A percentile compares a stretch with the other conserved stretches of the same genome.
These are phyloP conservation scores for Panulirus ornatus DNA, from an alignment of 1,140 invertebrate species.

Conservation along the genomic window DNA sequence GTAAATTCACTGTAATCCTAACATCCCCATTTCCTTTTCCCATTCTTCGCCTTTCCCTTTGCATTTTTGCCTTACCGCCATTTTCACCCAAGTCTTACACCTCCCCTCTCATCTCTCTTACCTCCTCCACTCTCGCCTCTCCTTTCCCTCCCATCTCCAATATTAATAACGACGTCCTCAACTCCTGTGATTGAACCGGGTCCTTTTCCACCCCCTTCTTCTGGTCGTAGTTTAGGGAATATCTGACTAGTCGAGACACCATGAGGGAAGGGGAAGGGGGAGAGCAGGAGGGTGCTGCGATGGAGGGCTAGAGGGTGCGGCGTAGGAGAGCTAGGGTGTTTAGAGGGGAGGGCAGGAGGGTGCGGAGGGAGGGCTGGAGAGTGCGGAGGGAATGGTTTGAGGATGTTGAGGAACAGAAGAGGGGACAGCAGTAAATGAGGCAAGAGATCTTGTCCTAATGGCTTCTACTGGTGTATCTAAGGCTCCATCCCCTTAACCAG, in stretches of 20 bases:
- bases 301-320: not conserved
- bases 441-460: no score
- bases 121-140: not conserved
- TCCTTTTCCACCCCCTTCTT: not conserved
- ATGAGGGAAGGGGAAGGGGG: not conserved
- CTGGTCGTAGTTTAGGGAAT: not conserved
- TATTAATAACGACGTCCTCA: conserved; percentile 22
- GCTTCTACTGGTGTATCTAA: no score
- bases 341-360: not conserved
- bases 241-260: not conserved
- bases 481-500: no score
- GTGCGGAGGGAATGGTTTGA: not conserved
- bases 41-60: no score
- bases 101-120: not conserved
- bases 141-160: no score
- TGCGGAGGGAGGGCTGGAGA: not conserved
- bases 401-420: not conserved
- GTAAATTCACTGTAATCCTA: no score
- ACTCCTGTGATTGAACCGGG: not conserved
- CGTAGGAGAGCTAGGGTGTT: not conserved
- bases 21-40: no score
- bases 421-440: no score
- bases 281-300: conserved; percentile 8
- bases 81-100: no score
- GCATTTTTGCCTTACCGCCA: no score